phyloP scores from a whole-genome alignment of 92 coral and sea anemone species.

The Epizoanthus fatuus region DNA sequence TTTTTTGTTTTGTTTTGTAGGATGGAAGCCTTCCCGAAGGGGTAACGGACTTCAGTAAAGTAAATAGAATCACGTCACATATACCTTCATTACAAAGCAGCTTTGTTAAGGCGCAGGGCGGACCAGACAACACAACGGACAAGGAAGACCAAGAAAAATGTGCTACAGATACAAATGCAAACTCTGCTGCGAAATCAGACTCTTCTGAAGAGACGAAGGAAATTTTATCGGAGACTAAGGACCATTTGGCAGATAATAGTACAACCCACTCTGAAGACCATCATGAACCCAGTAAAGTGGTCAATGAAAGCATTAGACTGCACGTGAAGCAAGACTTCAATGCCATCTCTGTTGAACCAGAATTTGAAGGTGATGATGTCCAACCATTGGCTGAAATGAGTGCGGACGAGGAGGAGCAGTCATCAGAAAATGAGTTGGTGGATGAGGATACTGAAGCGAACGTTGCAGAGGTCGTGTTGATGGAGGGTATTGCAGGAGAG shows the following conservation, averaged over 20 bases:
- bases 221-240: not conserved
- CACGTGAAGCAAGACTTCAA: constrained; percentile 91
- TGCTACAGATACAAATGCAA: not conserved
- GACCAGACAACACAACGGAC: not conserved
- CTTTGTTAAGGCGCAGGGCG: constrained; percentile 78
- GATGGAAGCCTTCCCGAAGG: constrained; percentile 48
- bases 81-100: constrained; percentile 76
- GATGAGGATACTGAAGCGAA: too few relatives aligned
- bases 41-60: constrained; percentile 15
- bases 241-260: not conserved
- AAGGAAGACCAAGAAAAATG: not conserved
- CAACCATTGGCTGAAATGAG: constrained; percentile 67
- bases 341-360: constrained; percentile 80
- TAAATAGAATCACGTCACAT: not conserved
- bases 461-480: constrained; percentile 24
- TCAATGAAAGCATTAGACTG: constrained; percentile 25
- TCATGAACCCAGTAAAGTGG: not conserved
- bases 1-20: constrained; percentile 35
- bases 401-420: constrained; percentile 38
- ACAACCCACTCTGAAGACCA: not conserved
- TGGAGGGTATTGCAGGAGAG: too few relatives aligned
- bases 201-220: not conserved
- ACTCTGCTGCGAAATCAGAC: not conserved
- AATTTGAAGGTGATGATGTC: constrained; percentile 92
- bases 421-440: constrained; percentile 17